Base-by-base conservation (phyloP, 2,888 invertebrate species). In the Oxystoma pomonae region DNA sequence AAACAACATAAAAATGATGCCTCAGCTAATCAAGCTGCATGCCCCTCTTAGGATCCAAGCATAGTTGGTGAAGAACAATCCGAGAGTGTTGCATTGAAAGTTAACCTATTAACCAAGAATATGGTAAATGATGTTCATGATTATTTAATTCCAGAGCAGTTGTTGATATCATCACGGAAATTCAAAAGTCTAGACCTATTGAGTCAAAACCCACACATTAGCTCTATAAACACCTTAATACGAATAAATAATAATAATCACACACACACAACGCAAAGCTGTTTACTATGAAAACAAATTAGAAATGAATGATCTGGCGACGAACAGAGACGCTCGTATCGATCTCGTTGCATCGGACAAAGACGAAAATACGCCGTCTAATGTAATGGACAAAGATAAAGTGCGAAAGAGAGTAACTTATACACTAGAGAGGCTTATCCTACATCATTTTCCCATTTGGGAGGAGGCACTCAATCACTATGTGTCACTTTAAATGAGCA, bases 391-490 rank as follows among this genome's bases (percentile, higher is more conserved):
- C 7, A 53, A 19, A 53, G 53, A 3, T 5, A 53, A 19, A 53
- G 53, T 9, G 19, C 53, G 5, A 53, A 16, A 53, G 17, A 5
- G 53, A 19, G n/a, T 16, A 53, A 5, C 19, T 16, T 17, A 5
- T 53, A 53, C 53, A 53, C 17, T 17, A 16, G 17, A 16, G 53
- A 53, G n/a, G 19, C 7, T 19, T 53, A 17, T 17, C 19, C 16
- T 72, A 74, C 74, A 74, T 73, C 73, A 73, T 72, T 71, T 71
- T 72, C 72, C 72, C 73, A 74, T 74, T 73, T 74, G 65, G 61
- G 62, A 60, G 60, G 61, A 67, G 67, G 67, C 68, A 71, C 72
- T 74, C 74, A 69, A 74, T 74, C 74, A 72, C 68, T 71, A 65
- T 67, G 63, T 71, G 74, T 73, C 74, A 72, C 70, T 74, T 73